Evolutionary conservation across 2,797 vertebrate genomes (phyloP).

Genomic region (Moxostoma hubbsi): DNA sequence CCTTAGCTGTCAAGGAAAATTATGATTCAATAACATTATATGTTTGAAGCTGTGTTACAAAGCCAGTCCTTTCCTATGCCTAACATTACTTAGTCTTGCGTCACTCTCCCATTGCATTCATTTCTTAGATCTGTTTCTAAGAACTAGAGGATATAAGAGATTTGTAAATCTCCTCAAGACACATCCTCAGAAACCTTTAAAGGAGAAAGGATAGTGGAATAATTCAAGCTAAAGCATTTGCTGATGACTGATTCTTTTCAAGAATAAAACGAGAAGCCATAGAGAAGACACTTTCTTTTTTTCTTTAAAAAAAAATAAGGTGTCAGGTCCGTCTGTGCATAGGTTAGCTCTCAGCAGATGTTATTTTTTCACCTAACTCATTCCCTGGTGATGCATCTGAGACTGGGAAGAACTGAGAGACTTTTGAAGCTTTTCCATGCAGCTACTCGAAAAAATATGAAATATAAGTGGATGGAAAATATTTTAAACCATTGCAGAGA

Average conservation of each 20-base stretch:
- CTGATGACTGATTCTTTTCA: conserved; percentile 12
- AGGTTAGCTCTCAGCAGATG: conserved; percentile 14
- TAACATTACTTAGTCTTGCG: conserved; percentile 1
- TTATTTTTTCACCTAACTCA: conserved; percentile 14
- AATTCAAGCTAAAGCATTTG: conserved; percentile 10
- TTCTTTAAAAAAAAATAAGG: not conserved
- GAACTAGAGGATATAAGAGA: conserved; percentile 25
- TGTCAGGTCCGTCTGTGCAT: conserved; percentile 3
- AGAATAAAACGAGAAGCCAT: not conserved
- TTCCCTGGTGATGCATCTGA: conserved; percentile 22
- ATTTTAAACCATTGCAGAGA: not conserved
- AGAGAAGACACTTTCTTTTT: not conserved
- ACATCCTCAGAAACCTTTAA: conserved; percentile 18
- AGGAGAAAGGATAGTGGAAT: conserved; percentile 6
- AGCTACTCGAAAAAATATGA: not conserved
- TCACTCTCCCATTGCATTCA: conserved; percentile 1
- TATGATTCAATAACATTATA: conserved; percentile 2
- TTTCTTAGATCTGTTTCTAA: conserved; percentile 21
- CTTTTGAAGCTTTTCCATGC: not conserved
- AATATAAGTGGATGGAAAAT: not conserved
- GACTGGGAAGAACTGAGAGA: conserved; percentile 23
- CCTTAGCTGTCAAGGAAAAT: not conserved
- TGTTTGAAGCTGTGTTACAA: not conserved
- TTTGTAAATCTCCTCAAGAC: not conserved
- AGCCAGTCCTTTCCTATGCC: conserved; percentile 1